Evolutionary conservation across 2,797 vertebrate genomes (phyloP).

Genomic region (Semaprochilodus insignis): DNA sequence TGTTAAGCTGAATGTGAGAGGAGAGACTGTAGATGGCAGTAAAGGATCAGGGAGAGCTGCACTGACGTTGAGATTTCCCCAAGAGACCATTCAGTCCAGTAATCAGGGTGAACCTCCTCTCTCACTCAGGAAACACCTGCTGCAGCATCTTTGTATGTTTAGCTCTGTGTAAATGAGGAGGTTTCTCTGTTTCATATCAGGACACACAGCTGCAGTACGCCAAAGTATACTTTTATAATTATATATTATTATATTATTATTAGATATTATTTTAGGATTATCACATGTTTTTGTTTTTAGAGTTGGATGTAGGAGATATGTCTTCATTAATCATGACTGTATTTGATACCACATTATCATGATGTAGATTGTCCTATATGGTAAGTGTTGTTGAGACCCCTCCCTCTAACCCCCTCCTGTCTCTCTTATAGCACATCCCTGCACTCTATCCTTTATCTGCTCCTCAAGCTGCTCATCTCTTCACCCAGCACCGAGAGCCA

Average conservation of each 20-base stretch:
- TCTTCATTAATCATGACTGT: too few species aligned
- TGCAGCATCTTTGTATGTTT: slow-evolving; percentile 4
- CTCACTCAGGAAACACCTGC: slow-evolving; percentile 40
- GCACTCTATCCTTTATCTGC: not conserved
- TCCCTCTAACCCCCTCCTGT: not conserved
- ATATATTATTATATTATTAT: too few species aligned
- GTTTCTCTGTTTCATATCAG: not conserved
- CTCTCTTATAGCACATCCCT: not conserved
- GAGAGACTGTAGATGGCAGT: not conserved
- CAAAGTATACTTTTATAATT: too few species aligned
- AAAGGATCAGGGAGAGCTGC: not conserved
- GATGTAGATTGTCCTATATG: not conserved
- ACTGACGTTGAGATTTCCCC: not conserved
- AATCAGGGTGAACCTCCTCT: slow-evolving; percentile 5
- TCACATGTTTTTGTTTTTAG: too few species aligned
- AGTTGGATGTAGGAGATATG: too few species aligned
- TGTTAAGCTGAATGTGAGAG: not conserved
- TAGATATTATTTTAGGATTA: too few species aligned
- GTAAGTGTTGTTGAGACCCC: not conserved
- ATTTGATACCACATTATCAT: too few species aligned
- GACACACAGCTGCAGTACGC: not conserved
- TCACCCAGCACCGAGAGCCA: slow-evolving; percentile 4
- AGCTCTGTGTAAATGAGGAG: slow-evolving; percentile 43
- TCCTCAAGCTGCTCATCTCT: slow-evolving; percentile 1
- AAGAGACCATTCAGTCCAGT: not conserved